Base-by-base conservation (phyloP, 1,140 invertebrate genomes). In the Zaprionus capensis region DNA sequence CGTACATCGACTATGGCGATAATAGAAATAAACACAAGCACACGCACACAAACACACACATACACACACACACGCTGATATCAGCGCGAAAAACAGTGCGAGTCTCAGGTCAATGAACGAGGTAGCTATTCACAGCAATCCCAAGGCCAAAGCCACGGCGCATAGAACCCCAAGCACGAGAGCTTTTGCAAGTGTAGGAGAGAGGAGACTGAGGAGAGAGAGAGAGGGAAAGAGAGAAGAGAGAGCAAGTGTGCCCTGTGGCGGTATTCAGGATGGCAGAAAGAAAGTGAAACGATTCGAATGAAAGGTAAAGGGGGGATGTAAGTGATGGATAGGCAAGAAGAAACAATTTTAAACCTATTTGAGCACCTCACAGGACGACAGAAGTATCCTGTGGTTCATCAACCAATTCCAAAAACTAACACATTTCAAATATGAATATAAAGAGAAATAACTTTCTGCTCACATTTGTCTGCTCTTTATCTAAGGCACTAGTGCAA, bases 101-200 rank as follows among this genome's bases (percentile, higher is more conserved):
- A 69, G 57, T 68, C 67, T 70, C 82, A 73, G 86, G 86, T 90
- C 86, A 90, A 91, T 90, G 86, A 90, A 90, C 86, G 86, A 72
- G 67, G 56, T 63, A 76, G 64, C 69, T 75, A 76, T 71, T 68
- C 80, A 41, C 74, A 77, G 71, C 86, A 55, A 81, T 86, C 91
- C 86, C 86, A 90, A 90, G 86, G 86, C 86, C 86, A 90, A 82
- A 91, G 86, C 85, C 85, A 91, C 53, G 71, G 51, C 78, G 86
- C 69, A 81, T 76, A 90, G 76, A 81, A 67, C 62, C 66, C 75
- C 59, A 67, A 59, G 71, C 57, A 65, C 11, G 66, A 62, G 65
- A 64, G 65, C 34, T 59, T 62, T 49, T 67, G 26, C 28, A 41
- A 67, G 41, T 41, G n/a, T 22, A 34, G 36, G 20, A 51, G 68